A percentile compares a stretch with the other conserved stretches of the same genome.
Evolutionary conservation across 2,113 vertebrate genomes (phyloP).

Genomic region (Sorex araneus): DNA sequence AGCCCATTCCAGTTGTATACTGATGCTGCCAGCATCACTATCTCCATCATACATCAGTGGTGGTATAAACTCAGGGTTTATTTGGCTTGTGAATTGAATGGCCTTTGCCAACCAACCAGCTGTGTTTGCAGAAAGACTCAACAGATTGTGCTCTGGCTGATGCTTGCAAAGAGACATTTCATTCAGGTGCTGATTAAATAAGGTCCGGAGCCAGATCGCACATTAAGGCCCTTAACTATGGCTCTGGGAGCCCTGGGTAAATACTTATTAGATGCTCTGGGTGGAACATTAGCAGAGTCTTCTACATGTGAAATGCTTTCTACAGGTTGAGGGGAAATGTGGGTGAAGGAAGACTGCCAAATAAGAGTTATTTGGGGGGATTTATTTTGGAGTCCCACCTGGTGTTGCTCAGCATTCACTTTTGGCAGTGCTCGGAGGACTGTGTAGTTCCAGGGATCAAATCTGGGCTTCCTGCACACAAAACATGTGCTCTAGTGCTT

Average conservation of each 20-base stretch:
- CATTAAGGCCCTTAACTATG: constrained; percentile 76
- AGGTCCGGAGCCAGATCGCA: constrained; percentile 72
- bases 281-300: constrained; percentile 57
- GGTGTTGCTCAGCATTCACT: too few species aligned
- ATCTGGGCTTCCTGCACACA: too few species aligned
- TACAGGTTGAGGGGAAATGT: constrained; percentile 51
- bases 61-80: constrained; percentile 53
- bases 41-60: background rate
- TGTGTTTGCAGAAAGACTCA: constrained; percentile 81
- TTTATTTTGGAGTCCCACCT: too few species aligned
- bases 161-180: constrained; percentile 80
- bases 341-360: constrained; percentile 47
- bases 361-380: too few species aligned
- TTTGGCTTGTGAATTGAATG: constrained; percentile 73
- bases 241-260: constrained; percentile 73
- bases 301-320: constrained; percentile 30
- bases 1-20: constrained; percentile 8
- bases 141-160: constrained; percentile 75
- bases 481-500: too few species aligned
- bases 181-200: constrained; percentile 85
- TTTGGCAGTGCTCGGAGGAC: too few species aligned
- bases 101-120: constrained; percentile 72
- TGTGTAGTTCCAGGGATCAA: too few species aligned
- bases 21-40: background rate
- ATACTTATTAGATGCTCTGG: constrained; percentile 76